Evolutionary conservation across 2,113 vertebrate species (phyloP).

Genomic region (Turdus rufiventris): DNA sequence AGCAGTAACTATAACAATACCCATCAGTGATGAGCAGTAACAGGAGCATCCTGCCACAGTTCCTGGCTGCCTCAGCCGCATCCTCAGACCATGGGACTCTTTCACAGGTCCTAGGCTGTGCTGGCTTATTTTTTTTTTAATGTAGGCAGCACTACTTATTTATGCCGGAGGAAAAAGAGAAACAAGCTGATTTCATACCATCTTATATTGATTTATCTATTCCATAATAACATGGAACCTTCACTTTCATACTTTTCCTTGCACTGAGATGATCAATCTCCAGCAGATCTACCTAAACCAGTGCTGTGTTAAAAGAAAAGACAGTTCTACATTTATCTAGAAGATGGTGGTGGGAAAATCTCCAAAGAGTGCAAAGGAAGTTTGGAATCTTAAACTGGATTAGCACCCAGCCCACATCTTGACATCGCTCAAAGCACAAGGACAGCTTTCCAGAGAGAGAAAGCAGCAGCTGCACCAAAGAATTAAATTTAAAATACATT

Average conservation of each 20-base stretch:
- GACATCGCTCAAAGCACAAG: neutral
- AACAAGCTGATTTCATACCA: neutral
- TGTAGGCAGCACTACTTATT: neutral
- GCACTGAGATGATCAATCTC: neutral
- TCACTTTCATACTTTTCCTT: neutral
- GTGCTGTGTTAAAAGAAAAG: neutral
- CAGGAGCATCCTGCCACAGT: neutral
- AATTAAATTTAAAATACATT: conserved; percentile 44
- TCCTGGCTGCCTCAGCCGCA: neutral
- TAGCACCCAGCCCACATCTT: conserved; percentile 25
- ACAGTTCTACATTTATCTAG: neutral
- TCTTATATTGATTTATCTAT: neutral
- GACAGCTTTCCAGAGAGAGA: conserved; percentile 5
- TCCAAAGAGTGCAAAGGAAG: neutral
- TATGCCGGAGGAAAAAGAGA: neutral
- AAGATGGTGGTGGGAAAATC: neutral
- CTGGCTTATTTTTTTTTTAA: neutral
- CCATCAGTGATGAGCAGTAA: rapidly evolving
- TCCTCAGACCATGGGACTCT: neutral
- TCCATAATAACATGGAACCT: neutral
- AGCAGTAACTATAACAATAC: neutral
- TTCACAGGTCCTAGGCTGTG: neutral
- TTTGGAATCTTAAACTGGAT: neutral
- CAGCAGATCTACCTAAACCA: neutral
- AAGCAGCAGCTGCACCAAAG: conserved; percentile 25